Base-by-base conservation (phyloP, 2,113 vertebrate genomes). In the Protomyctophum bolini region DNA sequence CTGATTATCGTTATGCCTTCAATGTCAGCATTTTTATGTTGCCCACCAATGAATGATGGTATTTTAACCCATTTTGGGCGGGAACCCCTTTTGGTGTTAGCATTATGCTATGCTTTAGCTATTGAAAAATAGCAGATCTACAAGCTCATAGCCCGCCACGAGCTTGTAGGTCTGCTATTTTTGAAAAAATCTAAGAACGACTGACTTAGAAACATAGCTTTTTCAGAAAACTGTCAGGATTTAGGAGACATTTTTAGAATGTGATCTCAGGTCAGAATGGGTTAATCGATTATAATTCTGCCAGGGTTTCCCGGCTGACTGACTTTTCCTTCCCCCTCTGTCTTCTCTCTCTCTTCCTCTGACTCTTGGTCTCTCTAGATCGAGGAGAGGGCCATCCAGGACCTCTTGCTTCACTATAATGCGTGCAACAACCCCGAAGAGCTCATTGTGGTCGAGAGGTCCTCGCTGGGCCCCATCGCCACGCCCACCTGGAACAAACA, bases 401-500 rank as follows among this genome's bases (percentile, higher is more conserved):
- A 99, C 52, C 91, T 99, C 21, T 21, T 98, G 79, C 74, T 95
- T 63, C 93, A 97, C 85, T 98, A 99, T 59, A 90, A 93, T 65
- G 96, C 96, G 12, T 87, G 83, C 63, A 91, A 94, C 91, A 98
- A 98, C 92, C 96, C 97, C 6, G 96, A 99, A 56, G 98, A 99
- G 83, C 94, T 96, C 87, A 94, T 99, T 61, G 83, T 94, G 45
- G 94, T 99, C 80, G 98, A 99, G 92, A 94, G 97, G 86, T 91
- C 95, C 62, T 88, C 94, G 0, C 94, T 93, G 86, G 95, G 94
- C 76, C 98, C 98, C 29, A 88, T 98, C 33, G 97, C 98, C 65
- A 87, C 86, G 50, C 98, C 98, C 7, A 95, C 87, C 80, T 99
- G 98, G 97, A 96, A 97, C 91, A 98, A 98, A 86, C 96, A 96